Evolutionary conservation across 2,113 vertebrate genomes (phyloP).

Genomic region (Salminus brasiliensis): DNA sequence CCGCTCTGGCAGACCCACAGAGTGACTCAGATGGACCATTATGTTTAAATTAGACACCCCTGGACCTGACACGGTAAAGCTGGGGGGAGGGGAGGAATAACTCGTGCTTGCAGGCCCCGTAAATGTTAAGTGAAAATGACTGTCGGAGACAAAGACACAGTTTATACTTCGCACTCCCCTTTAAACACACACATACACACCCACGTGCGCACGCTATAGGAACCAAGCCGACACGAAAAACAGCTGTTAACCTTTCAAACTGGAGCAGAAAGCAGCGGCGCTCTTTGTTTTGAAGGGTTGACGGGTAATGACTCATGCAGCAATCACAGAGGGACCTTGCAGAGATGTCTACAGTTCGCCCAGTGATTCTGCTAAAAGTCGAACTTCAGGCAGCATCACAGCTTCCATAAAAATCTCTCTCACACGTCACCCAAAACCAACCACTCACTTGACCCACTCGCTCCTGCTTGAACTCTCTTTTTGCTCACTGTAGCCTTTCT

Average conservation of each 20-base stretch:
- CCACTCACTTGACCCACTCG: too few species aligned
- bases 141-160: slow-evolving; percentile 31
- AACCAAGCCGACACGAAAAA: slow-evolving; percentile 44
- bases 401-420: too few species aligned
- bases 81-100: slow-evolving; percentile 14
- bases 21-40: slow-evolving; percentile 39
- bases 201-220: slow-evolving; percentile 17
- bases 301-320: slow-evolving; percentile 43
- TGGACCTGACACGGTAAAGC: slow-evolving; percentile 15
- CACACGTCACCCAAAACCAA: slow-evolving; percentile 25
- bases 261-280: slow-evolving; percentile 37
- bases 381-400: slow-evolving; percentile 23
- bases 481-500: not conserved
- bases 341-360: slow-evolving; percentile 33
- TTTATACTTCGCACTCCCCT: slow-evolving; percentile 21
- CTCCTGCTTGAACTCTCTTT: not conserved
- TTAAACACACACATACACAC: slow-evolving; percentile 31
- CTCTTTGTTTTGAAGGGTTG: slow-evolving; percentile 30
- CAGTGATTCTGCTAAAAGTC: slow-evolving; percentile 19
- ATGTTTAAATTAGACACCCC: slow-evolving; percentile 43
- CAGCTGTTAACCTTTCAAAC: slow-evolving; percentile 54
- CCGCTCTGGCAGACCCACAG: slow-evolving; percentile 2
- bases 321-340: slow-evolving; percentile 30
- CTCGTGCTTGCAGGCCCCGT: slow-evolving; percentile 22
- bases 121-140: slow-evolving; percentile 47